These are phyloP conservation scores for Tetropium fuscum DNA, from an alignment of 2,888 invertebrate species.

Conservation along the genomic window DNA sequence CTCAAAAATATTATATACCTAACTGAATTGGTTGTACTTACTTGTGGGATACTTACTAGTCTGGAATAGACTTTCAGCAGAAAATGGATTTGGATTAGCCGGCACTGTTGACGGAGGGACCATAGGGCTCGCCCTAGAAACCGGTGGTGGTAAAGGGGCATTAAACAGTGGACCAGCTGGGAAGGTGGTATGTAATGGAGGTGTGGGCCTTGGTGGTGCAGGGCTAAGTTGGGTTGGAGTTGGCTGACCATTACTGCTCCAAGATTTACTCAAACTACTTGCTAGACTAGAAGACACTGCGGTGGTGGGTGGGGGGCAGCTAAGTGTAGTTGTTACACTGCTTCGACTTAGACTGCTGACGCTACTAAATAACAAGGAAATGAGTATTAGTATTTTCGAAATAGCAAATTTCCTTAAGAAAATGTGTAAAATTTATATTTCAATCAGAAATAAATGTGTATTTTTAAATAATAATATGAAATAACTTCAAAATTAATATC, in stretches of 20 bases:
- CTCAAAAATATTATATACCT: too few species aligned
- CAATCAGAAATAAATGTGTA: too few species aligned
- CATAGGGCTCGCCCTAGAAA: conserved; percentile 76
- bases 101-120: conserved; percentile 70
- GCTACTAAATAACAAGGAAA: conserved; percentile 70
- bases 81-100: conserved; percentile 85
- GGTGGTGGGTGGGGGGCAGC: conserved; percentile 65
- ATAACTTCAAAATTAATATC: too few species aligned
- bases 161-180: conserved; percentile 69
- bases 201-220: conserved; percentile 65
- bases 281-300: conserved; percentile 72
- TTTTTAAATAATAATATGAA: too few species aligned
- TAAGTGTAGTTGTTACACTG: conserved; percentile 66
- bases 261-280: conserved; percentile 44
- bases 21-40: conserved; percentile 28
- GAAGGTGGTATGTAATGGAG: conserved; percentile 59
- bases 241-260: conserved; percentile 55
- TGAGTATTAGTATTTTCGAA: too few species aligned
- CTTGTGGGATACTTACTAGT: conserved; percentile 73
- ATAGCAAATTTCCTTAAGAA: too few species aligned
- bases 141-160: conserved; percentile 67
- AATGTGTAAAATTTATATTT: too few species aligned
- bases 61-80: conserved; percentile 89
- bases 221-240: conserved; percentile 69
- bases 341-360: conserved; percentile 85